Base-by-base conservation (phyloP, 2,113 vertebrate genomes). In the Hippocampus guttulatus region DNA sequence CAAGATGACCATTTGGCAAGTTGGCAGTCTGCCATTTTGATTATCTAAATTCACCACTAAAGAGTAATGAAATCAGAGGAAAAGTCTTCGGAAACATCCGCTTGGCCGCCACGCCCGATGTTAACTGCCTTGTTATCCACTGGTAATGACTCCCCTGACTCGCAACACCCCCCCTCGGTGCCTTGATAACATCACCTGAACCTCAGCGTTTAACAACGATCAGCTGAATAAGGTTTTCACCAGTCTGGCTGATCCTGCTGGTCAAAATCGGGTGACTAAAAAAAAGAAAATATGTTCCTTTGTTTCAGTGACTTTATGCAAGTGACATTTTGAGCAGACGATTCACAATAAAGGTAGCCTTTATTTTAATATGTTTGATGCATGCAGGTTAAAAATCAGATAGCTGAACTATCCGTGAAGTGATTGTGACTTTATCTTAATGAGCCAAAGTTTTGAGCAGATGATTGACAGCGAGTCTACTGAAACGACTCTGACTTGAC, bases 11-110 rank as follows among this genome's bases (percentile, higher is more conserved):
- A 75, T 82, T 84, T 86, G 86, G 87, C 78, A 84, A 81, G 73
- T 84, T 87, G 88, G 88, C 80, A 20, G 45, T 64, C 58, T 72
- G 87, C 88, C 86, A 88, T 84, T 86, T 86, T 83, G 83, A 90
- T 89, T 78, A 88, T 86, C 80, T 84, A 86, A 87, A 87, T 83
- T 85, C 83, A 83, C 70, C 2, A 14, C 84, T 85, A 85, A 88
- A 83, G 85, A 84, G 80, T 84, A 70, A 83, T 82, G 72, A 87
- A 85, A 88, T 81, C 80, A 76, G 71, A 78, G 73, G 52, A 67
- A 85, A 85, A 75, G 74, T 77, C 81, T 80, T 43, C 81, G 75
- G 47, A 38, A 41, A 84, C 80, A 79, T 76, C 69, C 23, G 41
- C 70, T 78, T 87, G 84, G 77, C 84, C 80, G 79, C 77, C 21